phyloP scores from a whole-genome alignment of 2,888 invertebrate species.

The Papilio elwesi region DNA sequence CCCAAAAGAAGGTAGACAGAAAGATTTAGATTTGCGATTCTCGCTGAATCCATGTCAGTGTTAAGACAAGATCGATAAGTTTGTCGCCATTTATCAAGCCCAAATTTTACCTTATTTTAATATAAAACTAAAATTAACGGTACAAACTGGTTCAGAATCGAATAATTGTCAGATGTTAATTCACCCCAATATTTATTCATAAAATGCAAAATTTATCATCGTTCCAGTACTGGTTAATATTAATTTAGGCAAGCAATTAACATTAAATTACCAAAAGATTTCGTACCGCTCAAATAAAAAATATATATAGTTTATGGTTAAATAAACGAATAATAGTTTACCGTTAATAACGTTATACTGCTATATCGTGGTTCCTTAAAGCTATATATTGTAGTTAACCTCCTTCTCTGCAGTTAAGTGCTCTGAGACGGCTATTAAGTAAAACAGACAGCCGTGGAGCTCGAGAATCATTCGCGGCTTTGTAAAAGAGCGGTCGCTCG shows the following conservation, averaged over 20 bases:
- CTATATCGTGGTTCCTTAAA: conserved; percentile 36
- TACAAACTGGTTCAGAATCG: not conserved
- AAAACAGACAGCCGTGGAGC: conserved; percentile 53
- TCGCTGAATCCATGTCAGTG: too few relatives aligned
- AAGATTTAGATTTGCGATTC: too few relatives aligned
- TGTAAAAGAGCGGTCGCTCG: conserved; percentile 49
- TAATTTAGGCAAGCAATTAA: conserved; percentile 3
- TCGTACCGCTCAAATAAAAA: conserved; percentile 6
- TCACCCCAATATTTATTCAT: not conserved
- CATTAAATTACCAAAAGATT: not conserved
- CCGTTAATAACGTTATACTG: conserved; percentile 30
- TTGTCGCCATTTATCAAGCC: not conserved
- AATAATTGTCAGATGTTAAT: not conserved
- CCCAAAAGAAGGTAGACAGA: too few relatives aligned
- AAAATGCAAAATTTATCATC: not conserved
- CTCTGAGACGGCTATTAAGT: conserved; percentile 53
- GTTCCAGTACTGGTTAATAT: not conserved
- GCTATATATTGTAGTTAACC: conserved; percentile 36
- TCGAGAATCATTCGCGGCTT: conserved; percentile 51
- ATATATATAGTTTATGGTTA: conserved; percentile 12
- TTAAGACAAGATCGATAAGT: not conserved
- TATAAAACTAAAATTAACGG: not conserved
- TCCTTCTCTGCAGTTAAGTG: conserved; percentile 37
- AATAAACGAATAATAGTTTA: conserved; percentile 24
- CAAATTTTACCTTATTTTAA: too few relatives aligned